Percentiles rank a stretch among this genome's conserved stretches.
phyloP scores from a whole-genome alignment of 1,140 invertebrate genomes.

The Drosophila paulistorum region DNA sequence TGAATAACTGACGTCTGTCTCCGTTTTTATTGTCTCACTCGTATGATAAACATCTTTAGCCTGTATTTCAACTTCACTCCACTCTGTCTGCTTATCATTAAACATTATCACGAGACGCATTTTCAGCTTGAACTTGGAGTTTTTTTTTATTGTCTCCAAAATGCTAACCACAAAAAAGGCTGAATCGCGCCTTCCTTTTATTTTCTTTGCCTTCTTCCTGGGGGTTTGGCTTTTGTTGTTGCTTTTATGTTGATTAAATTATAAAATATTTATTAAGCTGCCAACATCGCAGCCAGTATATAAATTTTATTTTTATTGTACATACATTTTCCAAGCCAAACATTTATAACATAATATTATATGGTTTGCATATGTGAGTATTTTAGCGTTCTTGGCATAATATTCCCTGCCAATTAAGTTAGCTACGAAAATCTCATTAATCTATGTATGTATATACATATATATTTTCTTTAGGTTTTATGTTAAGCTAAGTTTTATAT shows the following conservation, averaged over 20 bases:
- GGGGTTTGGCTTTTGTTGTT: slow-evolving; percentile 44
- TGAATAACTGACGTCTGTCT: slow-evolving; percentile 57
- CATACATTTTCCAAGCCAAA: slow-evolving; percentile 31
- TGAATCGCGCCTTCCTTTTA: slow-evolving; percentile 34
- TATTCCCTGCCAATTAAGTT: too few relatives aligned
- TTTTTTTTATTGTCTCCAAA: slow-evolving; percentile 56
- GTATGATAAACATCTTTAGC: slow-evolving; percentile 78
- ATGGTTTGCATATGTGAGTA: too few relatives aligned
- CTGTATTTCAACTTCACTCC: slow-evolving; percentile 56
- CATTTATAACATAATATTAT: slow-evolving; percentile 32
- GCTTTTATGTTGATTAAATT: slow-evolving; percentile 82
- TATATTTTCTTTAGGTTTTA: too few relatives aligned
- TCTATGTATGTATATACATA: too few relatives aligned
- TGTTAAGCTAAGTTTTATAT: too few relatives aligned
- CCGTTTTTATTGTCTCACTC: slow-evolving; percentile 78
- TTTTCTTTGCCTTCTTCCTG: slow-evolving; percentile 8
- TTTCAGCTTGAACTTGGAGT: slow-evolving; percentile 34
- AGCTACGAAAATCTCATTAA: too few relatives aligned
- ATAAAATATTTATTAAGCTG: slow-evolving; percentile 74
- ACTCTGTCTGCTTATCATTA: slow-evolving; percentile 67
- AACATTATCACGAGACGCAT: slow-evolving; percentile 74
- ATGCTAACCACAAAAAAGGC: slow-evolving; percentile 39
- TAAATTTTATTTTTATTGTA: slow-evolving; percentile 68
- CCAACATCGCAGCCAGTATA: slow-evolving; percentile 29
- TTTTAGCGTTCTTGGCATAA: too few relatives aligned